Base-by-base conservation (phyloP, 2,888 invertebrate genomes). In the Augochlorella aurata region DNA sequence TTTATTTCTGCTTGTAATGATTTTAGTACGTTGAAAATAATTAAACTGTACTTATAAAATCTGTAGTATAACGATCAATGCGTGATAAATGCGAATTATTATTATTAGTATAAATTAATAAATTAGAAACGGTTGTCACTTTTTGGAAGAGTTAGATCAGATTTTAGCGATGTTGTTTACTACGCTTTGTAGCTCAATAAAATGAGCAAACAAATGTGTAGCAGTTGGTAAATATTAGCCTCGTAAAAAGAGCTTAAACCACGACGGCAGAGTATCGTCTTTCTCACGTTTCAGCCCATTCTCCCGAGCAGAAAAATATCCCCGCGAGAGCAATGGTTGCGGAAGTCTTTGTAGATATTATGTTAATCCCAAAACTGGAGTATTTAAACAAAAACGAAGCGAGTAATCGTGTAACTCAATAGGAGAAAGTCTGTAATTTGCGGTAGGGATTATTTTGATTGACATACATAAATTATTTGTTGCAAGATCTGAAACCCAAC, bases 391-490 rank as follows among this genome's bases (percentile, higher is more conserved):
- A 21, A 14, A 21, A 21, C 38, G 12, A 24, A 24, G 14, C 12
- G n/a, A 24, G 54, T 58, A 21, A 54, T 54, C 54, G 12, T 58
- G 54, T 58, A 58, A 58, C 12, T 58, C 14, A 5, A 21, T n/a
- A 54, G 0, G 21, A 0, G 14, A 21, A 58, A 12, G 54, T 58
- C 21, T 58, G 47, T 44, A 44, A n/a, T 45, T n/a, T 44, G 12
- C 44, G n/a, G 44, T n/a, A n/a, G 12, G 9, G 44, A 65, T 58
- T 58, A 58, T 58, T 58, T 58, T 58, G 21, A 58, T 7, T 24
- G 24, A 58, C 21, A 24, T 24, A 58, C 21, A 58, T 49, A 12
- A 58, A 58, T 52, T 79, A 66, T 78, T 50, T 58, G 21, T 58
- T 24, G 21, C 54, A 58, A 5, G 54, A 58, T 24, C 4, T 58